These are phyloP conservation scores for Apamea anceps DNA, from an alignment of 2,888 invertebrate genomes.

Conservation along the genomic window DNA sequence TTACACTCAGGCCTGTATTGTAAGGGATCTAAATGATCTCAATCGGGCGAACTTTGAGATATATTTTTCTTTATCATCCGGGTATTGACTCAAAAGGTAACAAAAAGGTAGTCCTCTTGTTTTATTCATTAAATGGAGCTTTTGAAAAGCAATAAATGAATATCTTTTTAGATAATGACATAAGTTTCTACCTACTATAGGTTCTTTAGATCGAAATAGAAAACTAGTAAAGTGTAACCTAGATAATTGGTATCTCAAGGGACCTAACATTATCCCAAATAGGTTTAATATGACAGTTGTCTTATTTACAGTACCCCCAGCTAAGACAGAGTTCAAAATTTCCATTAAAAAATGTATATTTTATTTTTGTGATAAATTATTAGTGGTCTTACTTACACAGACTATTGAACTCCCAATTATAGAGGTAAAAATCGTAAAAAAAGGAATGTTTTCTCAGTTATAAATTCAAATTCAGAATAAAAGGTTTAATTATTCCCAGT, in stretches of 20 bases:
- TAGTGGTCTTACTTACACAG: not conserved
- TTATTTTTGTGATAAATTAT: not conserved
- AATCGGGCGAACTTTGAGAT: slow-evolving; percentile 14
- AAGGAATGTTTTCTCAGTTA: not conserved
- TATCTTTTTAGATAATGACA: not conserved
- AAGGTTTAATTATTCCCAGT: not conserved
- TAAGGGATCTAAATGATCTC: slow-evolving; percentile 14
- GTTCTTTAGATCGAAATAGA: not conserved
- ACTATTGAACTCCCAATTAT: not conserved
- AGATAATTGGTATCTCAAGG: not conserved
- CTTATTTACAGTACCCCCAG: no score
- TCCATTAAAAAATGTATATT: not conserved
- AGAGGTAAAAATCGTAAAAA: not conserved
- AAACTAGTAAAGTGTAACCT: not conserved
- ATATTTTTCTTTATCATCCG: slow-evolving; percentile 39
- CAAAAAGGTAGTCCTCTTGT: slow-evolving; percentile 22
- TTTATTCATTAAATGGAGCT: slow-evolving; percentile 19
- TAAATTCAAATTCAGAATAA: not conserved
- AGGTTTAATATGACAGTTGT: not conserved
- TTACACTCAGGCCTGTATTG: not conserved
- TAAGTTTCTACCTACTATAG: not conserved
- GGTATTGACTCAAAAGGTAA: slow-evolving; percentile 26
- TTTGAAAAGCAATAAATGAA: slow-evolving; percentile 22
- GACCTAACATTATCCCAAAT: not conserved
- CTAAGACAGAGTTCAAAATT: not conserved